Base-by-base conservation (phyloP, 2,888 invertebrate species). In the Acleris emargana region DNA sequence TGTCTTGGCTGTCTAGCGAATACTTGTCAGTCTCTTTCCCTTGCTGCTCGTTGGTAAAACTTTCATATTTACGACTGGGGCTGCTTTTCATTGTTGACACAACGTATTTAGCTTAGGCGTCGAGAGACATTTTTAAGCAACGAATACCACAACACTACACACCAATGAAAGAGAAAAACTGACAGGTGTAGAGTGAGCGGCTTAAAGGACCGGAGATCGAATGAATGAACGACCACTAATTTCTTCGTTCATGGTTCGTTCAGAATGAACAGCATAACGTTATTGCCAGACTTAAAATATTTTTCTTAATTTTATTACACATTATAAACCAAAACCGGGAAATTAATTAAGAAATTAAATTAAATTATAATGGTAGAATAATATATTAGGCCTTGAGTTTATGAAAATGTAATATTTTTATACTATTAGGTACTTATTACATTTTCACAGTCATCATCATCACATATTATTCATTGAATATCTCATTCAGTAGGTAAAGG, bases 31-130 rank as follows among this genome's bases (percentile, higher is more conserved):
- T 86, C 74, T 92, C 91, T 80, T 87, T 90, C 77, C 85, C 87
- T 76, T 87, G 89, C 67, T 88, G 87, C 75, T 92, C 92, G 77
- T 81, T 84, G 74, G 89, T 83, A 78, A 91, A 91, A 82, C 86
- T 87, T 68, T 92, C 93, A 93, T 92, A 92, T 87, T 93, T 91
- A 77, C 86, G 89, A 72, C 87, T 86, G 68, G 93, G 92, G 75
- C 92, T 92, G 83, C 86, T 92, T 92, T 90, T 92, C 93, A 93
- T 93, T 82, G 86, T 93, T 89, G 82, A 86, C 81, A 81, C 80
- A 77, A 84, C 78, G 82, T 79, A 79, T 81, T 75, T 68, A 73
- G 80, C 81, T 83, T 84, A 90, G 74, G 87, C 87, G 76, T 81
- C 84, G 82, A 87, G 76, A 86, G 82, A 86, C 91, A 91, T 91